Conservation (phyloP, 2,113 vertebrate species). For the Grantiella picta region DNA sequence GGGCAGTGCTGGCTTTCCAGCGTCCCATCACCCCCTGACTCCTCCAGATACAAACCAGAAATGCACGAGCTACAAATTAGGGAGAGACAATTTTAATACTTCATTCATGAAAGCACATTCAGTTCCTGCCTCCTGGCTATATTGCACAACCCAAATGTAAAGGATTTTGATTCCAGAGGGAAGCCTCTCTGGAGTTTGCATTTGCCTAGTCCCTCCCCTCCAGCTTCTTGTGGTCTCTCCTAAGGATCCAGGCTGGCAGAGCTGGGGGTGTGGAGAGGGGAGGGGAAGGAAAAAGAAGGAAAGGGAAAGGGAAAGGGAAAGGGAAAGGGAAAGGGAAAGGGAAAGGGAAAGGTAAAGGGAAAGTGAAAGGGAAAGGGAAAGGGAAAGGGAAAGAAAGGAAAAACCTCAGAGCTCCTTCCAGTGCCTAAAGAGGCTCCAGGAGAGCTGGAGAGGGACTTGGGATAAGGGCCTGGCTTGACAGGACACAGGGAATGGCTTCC, state of each 20-base stretch:
- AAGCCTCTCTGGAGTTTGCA: background rate
- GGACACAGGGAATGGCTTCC: background rate
- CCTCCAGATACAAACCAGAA: background rate
- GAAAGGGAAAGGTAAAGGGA: no score
- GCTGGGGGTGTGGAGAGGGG: background rate
- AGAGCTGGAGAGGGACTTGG: background rate
- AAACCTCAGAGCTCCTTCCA: background rate
- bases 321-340: no score
- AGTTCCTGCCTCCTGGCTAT: background rate
- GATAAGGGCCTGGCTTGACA: background rate
- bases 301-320: no score
- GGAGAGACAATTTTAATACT: background rate
- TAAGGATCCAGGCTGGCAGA: background rate
- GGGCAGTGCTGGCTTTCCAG: background rate
- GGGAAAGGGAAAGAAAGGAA: no score
- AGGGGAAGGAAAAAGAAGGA: no score
- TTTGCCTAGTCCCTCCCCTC: background rate
- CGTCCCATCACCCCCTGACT: background rate
- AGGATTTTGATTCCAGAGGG: background rate
- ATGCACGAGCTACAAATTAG: background rate
- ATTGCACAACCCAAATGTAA: background rate
- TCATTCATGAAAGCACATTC: background rate
- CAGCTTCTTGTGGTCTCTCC: background rate
- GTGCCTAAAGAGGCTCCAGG: background rate
- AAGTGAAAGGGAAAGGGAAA: no score